Evolutionary conservation across 2,797 vertebrate genomes (phyloP).

Genomic region (Hippoglossus hippoglossus): DNA sequence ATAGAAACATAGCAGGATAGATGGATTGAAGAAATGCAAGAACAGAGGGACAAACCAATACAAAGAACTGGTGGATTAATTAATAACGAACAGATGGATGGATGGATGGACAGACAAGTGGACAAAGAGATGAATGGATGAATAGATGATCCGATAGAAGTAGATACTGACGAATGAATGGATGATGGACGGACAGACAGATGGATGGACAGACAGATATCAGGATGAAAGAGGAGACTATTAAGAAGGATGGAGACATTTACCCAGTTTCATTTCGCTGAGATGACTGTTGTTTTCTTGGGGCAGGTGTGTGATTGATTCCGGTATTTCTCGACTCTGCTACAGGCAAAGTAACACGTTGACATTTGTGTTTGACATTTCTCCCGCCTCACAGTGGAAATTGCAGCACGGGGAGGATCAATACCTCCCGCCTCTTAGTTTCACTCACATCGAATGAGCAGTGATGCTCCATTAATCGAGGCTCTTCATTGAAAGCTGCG

Average conservation of each 20-base stretch:
- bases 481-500: background rate
- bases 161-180: background rate
- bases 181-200: background rate
- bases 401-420: constrained; percentile 56
- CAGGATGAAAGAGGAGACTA: background rate
- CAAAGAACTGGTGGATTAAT: too few species aligned
- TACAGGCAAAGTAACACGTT: constrained; percentile 50
- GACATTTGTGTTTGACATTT: constrained; percentile 72
- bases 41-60: too few species aligned
- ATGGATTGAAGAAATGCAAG: too few species aligned
- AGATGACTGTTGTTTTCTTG: constrained; percentile 39
- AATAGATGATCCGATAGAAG: background rate
- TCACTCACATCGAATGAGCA: constrained; percentile 49
- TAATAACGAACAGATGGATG: background rate
- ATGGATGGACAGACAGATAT: background rate
- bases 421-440: constrained; percentile 60
- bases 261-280: constrained; percentile 21
- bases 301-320: constrained; percentile 35
- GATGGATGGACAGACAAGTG: background rate
- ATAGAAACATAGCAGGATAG: background rate
- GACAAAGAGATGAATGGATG: background rate
- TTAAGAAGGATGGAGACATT: constrained; percentile 35
- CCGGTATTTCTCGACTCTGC: constrained; percentile 39
- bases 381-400: constrained; percentile 44
- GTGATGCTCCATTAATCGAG: constrained; percentile 48